Evolutionary conservation across 2,888 invertebrate species (phyloP).

Genomic region (Teinopalpus imperialis): DNA sequence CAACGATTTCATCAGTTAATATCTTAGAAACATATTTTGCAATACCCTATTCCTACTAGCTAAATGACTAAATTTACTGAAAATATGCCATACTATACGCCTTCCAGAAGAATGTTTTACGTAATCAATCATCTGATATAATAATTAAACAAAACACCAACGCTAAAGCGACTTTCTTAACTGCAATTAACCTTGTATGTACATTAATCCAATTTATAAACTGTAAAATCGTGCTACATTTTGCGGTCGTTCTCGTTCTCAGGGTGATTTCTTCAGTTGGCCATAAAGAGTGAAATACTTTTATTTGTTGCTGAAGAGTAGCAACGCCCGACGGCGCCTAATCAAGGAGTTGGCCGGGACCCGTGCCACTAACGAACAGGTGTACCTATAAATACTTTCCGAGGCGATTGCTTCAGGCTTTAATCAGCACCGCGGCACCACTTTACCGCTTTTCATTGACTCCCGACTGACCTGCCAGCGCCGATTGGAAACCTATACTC

Average conservation of each 20-base stretch:
- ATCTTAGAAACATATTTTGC: too few species aligned
- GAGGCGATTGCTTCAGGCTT: constrained; percentile 79
- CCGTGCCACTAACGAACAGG: constrained; percentile 79
- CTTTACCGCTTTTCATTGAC: constrained; percentile 80
- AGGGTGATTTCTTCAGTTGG: constrained; percentile 55
- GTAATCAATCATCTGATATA: too few species aligned
- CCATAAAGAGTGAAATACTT: constrained; percentile 65
- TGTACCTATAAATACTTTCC: constrained; percentile 81
- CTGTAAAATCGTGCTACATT: constrained; percentile 15
- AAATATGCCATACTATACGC: too few species aligned
- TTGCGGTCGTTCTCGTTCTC: constrained; percentile 11
- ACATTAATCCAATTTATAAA: constrained; percentile 16
- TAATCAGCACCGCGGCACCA: constrained; percentile 78
- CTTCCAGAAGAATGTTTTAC: too few species aligned
- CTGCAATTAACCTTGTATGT: constrained; percentile 14
- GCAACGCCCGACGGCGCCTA: constrained; percentile 77
- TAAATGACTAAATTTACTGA: too few species aligned
- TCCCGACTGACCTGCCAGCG: constrained; percentile 70
- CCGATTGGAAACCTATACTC: constrained; percentile 76
- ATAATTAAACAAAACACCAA: constrained; percentile 1
- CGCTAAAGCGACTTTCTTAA: neutral
- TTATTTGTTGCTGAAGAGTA: constrained; percentile 73
- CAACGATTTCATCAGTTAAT: too few species aligned
- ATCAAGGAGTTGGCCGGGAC: constrained; percentile 80
- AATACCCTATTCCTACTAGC: too few species aligned